Conservation (phyloP, 2,888 invertebrate species). For the Cerastis leucographa region DNA sequence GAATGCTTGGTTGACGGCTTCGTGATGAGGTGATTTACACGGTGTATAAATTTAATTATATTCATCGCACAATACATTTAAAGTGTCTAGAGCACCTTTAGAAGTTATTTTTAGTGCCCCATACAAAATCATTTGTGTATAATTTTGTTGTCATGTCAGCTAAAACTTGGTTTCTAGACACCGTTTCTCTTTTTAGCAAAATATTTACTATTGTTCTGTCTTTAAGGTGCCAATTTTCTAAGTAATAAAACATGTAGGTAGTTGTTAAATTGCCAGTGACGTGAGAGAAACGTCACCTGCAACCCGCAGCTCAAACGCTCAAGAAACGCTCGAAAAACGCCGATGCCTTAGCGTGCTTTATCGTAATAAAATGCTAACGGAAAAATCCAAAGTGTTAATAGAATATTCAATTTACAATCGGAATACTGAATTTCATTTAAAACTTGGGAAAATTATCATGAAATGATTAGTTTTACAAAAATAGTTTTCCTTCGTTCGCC, state of each 20-base stretch:
- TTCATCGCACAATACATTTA: conserved; percentile 2
- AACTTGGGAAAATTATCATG: conserved; percentile 47
- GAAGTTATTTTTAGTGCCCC: neutral
- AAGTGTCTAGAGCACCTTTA: neutral
- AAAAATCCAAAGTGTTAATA: conserved; percentile 57
- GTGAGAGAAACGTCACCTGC: conserved; percentile 37
- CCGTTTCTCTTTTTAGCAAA: conserved; percentile 4
- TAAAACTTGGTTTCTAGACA: neutral
- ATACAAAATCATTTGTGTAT: neutral
- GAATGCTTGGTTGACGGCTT: too few relatives aligned
- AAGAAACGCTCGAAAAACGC: conserved; percentile 22
- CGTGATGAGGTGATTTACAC: too few relatives aligned
- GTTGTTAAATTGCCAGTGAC: neutral
- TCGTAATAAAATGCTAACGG: conserved; percentile 31
- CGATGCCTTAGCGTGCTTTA: conserved; percentile 28
- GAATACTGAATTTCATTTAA: conserved; percentile 49
- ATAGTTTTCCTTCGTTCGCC: conserved; percentile 43
- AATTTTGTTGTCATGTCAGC: conserved; percentile 16
- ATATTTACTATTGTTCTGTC: conserved; percentile 33
- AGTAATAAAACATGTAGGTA: conserved; percentile 2
- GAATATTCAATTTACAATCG: conserved; percentile 58
- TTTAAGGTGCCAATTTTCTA: neutral
- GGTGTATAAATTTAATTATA: conserved; percentile 1
- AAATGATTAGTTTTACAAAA: conserved; percentile 47
- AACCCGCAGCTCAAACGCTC: conserved; percentile 16